A percentile compares a stretch with the other conserved stretches of the same genome.
These are phyloP conservation scores for Stylophora pistillata DNA, from an alignment of 64 coral and sea anemone species.

Conservation along the genomic window DNA sequence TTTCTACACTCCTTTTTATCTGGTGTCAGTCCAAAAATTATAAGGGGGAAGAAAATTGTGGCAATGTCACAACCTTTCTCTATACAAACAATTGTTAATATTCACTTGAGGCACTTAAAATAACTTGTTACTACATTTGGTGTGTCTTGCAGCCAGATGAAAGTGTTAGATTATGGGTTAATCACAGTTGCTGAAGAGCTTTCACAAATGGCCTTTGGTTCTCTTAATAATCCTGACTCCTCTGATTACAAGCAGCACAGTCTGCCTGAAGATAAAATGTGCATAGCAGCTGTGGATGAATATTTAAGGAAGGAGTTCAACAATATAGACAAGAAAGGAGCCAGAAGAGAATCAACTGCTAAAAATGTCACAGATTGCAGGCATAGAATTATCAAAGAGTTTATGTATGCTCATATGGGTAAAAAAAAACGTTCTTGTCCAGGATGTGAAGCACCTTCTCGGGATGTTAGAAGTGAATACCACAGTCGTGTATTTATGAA, in stretches of 20 bases:
- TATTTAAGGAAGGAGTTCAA: constrained; percentile 40
- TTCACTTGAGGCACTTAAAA: no score
- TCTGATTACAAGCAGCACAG: constrained; percentile 11
- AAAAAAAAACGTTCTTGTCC: constrained; percentile 63
- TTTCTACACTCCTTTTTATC: no score
- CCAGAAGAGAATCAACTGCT: constrained; percentile 52
- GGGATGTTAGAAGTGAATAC: constrained; percentile 81
- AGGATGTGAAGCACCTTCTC: constrained; percentile 72
- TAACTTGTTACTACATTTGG: no score
- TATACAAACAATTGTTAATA: no score
- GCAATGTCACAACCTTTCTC: no score
- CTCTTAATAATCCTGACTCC: not conserved
- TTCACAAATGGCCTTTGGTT: constrained; percentile 43
- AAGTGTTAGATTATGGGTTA: constrained; percentile 87
- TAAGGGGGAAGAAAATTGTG: no score
- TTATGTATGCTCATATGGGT: constrained; percentile 65
- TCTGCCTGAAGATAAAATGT: constrained; percentile 35
- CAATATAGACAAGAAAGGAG: constrained; percentile 73
- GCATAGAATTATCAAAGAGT: constrained; percentile 79
- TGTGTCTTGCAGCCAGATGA: constrained; percentile 79
- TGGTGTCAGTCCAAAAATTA: no score
- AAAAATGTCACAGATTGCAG: constrained; percentile 89
- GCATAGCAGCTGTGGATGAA: constrained; percentile 51
- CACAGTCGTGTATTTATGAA: constrained; percentile 81
- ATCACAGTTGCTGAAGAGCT: constrained; percentile 71